Evolutionary conservation across 2,888 invertebrate species (phyloP).

Genomic region (Hydropsyche betteni): DNA sequence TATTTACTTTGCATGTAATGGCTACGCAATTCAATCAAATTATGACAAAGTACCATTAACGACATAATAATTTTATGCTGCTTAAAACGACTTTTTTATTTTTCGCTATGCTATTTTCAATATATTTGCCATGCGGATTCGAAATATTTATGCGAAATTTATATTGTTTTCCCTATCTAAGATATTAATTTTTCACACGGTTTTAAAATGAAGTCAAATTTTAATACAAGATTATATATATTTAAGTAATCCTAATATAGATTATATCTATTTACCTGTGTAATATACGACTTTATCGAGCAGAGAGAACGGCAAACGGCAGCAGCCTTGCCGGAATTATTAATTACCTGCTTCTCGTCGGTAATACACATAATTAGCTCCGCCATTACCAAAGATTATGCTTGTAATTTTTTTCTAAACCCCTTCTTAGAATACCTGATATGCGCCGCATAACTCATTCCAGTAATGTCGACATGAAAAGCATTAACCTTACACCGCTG

Average conservation of each 20-base stretch:
- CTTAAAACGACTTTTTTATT: neutral
- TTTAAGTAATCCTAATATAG: slow-evolving; percentile 2
- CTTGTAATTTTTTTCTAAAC: slow-evolving; percentile 31
- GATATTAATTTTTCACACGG: neutral
- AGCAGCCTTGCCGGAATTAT: slow-evolving; percentile 38
- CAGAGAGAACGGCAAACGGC: slow-evolving; percentile 17
- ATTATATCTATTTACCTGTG: neutral
- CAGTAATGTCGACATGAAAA: slow-evolving; percentile 2
- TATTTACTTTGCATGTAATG: slow-evolving; percentile 22
- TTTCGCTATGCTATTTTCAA: neutral
- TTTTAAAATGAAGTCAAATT: neutral
- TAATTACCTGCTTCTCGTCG: slow-evolving; percentile 44
- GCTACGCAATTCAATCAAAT: slow-evolving; percentile 23
- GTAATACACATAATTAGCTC: slow-evolving; percentile 45
- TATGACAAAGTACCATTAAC: slow-evolving; percentile 19
- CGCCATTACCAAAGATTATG: slow-evolving; percentile 42
- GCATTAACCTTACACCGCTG: neutral
- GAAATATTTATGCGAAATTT: too few relatives aligned
- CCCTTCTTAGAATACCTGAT: slow-evolving; percentile 22
- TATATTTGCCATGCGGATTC: neutral
- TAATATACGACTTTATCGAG: slow-evolving; percentile 2
- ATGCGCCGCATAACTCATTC: slow-evolving; percentile 24
- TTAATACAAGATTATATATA: neutral
- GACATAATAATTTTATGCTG: slow-evolving; percentile 8
- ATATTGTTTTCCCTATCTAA: too few relatives aligned